Base-by-base conservation (phyloP, 2,113 vertebrate species). In the Chroicocephalus ridibundus region DNA sequence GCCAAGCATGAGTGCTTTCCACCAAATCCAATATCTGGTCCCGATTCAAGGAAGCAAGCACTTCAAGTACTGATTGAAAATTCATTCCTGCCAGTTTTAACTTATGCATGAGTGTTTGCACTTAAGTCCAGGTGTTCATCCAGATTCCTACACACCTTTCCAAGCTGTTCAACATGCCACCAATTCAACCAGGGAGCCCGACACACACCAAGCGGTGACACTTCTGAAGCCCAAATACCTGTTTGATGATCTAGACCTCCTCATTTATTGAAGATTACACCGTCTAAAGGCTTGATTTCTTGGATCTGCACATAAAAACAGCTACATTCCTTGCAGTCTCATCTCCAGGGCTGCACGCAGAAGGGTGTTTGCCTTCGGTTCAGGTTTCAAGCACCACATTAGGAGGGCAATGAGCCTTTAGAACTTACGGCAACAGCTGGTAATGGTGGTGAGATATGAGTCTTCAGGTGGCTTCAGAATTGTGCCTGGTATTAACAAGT, bases 131-230 rank as follows among this genome's bases (percentile, higher is more conserved):
- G 46, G 38, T 2, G 9, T 3, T 4, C 25, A 22, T 19, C 31
- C 21, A 0, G 3, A 25, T 3, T 10, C 32, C 47, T 11, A 2
- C 9, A 0, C 1, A 0, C 10, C 10, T 5, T 1, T 18, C 5
- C 13, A 8, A 22, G 27, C 5, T 3, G 9, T 9, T 57, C 68
- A 19, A 20, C 8, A 2, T 1, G 21, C 5, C 42, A 18, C 46
- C 11, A 19, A 25, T 21, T 8, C 69, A 20, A 11, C 16, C n/a
- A 0, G 6, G 38, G 42, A 75, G 66, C 34, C 16, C 11, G 6
- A 6, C 8, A 13, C 6, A 42, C 47, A 34, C 9, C 57, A 27
- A 71, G 8, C 0, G 29, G 51, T 19, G 46, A 15, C 54, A 4
- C 22, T 38, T 38, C 13, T 6, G 22, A 27, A 36, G 21, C 5